Conservation (phyloP, 2,113 vertebrate genomes). For the Pachycephala philippinensis region DNA sequence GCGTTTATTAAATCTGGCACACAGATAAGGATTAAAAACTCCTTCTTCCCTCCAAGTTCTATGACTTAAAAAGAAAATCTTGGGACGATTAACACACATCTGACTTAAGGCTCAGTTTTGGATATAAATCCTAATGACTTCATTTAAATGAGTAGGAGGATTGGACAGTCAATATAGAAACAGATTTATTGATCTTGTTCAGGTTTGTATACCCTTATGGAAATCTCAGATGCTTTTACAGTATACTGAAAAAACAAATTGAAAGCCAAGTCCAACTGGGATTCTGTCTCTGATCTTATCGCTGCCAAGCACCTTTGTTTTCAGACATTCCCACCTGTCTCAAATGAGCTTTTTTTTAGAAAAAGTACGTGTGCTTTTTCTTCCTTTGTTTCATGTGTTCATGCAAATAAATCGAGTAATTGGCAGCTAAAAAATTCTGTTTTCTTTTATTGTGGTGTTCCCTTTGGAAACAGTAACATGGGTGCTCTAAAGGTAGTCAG, state of each 20-base stretch:
- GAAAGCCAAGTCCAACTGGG: not conserved
- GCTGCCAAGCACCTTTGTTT: not conserved
- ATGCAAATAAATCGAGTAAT: not conserved
- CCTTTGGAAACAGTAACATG: not conserved
- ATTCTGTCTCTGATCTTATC: not conserved
- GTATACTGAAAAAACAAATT: not conserved
- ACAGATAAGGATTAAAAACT: not conserved
- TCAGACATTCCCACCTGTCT: not conserved
- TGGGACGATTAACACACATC: not conserved
- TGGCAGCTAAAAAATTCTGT: not conserved
- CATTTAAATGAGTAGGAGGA: not conserved
- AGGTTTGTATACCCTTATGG: not conserved
- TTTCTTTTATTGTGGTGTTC: not conserved
- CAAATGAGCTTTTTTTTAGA: not conserved
- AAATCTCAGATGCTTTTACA: not conserved
- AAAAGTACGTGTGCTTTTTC: not conserved
- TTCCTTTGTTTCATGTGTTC: not conserved
- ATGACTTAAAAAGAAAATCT: not conserved
- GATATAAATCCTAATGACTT: not conserved
- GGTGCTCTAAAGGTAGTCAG: not conserved
- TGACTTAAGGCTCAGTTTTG: not conserved
- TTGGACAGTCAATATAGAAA: not conserved
- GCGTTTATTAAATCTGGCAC: conserved; percentile 18
- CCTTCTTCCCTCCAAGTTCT: not conserved
- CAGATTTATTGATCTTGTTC: not conserved